Conservation (phyloP, 2,113 vertebrate species). For the Pristiophorus japonicus region DNA sequence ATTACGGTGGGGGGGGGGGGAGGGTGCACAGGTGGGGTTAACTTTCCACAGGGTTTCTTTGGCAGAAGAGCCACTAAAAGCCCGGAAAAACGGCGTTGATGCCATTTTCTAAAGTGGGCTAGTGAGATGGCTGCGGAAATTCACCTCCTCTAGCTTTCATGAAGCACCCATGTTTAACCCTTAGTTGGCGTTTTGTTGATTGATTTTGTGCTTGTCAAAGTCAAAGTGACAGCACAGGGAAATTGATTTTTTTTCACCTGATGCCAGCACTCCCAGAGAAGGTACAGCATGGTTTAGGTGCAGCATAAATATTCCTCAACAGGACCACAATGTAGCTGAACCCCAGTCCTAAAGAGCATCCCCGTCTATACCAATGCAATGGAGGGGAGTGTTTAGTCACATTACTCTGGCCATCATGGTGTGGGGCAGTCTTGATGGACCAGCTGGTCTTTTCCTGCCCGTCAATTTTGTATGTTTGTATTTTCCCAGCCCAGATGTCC, state of each 20-base stretch:
- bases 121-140: neutral
- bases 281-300: neutral
- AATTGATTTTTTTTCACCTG: neutral
- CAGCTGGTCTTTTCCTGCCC: neutral
- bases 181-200: neutral
- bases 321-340: neutral
- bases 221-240: neutral
- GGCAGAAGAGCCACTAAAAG: neutral
- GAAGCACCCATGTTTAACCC: neutral
- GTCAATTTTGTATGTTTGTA: neutral
- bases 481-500: too few relatives aligned
- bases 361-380: neutral
- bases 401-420: neutral
- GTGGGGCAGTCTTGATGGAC: neutral
- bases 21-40: too few relatives aligned
- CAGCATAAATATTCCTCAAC: neutral
- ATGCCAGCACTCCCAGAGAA: neutral
- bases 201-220: neutral
- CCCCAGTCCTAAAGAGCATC: neutral
- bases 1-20: too few relatives aligned
- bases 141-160: neutral
- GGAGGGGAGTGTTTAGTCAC: neutral
- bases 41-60: too few relatives aligned
- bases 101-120: neutral
- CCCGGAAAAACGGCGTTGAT: neutral